phyloP scores from a whole-genome alignment of 30 jellyfish, hydroid and myxozoan species.

The Hydra vulgaris region DNA sequence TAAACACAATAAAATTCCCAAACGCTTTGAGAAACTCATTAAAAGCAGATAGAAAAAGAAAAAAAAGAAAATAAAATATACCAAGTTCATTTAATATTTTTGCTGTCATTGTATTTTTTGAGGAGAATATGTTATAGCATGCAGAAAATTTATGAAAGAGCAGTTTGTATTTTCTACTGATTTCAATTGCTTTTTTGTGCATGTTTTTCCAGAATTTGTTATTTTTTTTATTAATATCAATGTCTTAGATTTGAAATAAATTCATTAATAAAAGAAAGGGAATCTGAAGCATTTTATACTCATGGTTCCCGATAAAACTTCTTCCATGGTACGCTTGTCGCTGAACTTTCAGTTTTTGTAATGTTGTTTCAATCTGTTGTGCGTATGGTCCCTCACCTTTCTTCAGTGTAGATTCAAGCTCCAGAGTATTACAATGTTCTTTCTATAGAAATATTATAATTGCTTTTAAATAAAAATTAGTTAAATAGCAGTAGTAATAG shows the following conservation, averaged over 20 bases:
- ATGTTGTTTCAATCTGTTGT: not conserved
- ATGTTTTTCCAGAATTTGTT: not conserved
- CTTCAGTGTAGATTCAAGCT: not conserved
- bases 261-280: not conserved
- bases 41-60: not conserved
- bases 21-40: not conserved
- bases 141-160: not conserved
- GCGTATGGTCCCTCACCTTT: not conserved
- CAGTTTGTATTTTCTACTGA: not conserved
- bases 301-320: not conserved
- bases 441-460: not conserved
- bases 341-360: not conserved
- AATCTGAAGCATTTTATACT: not conserved
- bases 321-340: not conserved
- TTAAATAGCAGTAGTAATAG: not conserved
- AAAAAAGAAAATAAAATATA: too few relatives aligned
- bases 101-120: not conserved
- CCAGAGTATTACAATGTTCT: not conserved
- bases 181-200: not conserved
- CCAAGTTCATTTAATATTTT: not conserved
- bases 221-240: too few relatives aligned
- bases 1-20: not conserved
- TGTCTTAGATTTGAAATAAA: not conserved
- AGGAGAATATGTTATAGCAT: not conserved
- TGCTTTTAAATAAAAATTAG: not conserved